Evolutionary conservation across 2,113 vertebrate genomes (phyloP).

Genomic region (Atractosteus spatula): DNA sequence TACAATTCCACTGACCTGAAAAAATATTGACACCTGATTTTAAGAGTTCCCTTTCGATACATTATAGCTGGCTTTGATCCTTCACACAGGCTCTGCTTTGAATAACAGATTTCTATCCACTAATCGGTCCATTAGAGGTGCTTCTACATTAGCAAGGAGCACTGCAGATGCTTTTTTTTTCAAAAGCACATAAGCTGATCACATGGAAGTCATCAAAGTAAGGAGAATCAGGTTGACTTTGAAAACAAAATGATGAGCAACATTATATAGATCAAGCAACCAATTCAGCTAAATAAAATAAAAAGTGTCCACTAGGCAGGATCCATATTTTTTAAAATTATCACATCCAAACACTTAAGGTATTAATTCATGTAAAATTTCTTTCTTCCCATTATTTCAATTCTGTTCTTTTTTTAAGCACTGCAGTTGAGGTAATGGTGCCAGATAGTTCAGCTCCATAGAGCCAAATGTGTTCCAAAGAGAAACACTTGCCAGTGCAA

Average conservation of each 20-base stretch:
- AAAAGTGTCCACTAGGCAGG: background rate
- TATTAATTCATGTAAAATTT: background rate
- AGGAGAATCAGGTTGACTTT: background rate
- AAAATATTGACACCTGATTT: too few species aligned
- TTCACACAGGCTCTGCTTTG: background rate
- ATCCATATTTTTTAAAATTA: background rate
- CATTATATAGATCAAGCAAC: background rate
- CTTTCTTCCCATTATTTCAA: too few species aligned
- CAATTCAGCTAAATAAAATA: background rate
- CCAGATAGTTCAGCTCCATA: background rate
- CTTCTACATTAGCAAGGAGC: background rate
- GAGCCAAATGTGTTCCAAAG: background rate
- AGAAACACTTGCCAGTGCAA: background rate
- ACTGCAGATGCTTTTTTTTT: background rate
- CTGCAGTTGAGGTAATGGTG: background rate
- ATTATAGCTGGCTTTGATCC: too few species aligned
- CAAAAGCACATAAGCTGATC: constrained; percentile 1
- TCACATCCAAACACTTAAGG: background rate
- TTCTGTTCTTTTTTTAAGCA: background rate
- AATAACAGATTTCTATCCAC: background rate
- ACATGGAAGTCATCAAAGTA: background rate
- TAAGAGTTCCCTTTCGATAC: too few species aligned
- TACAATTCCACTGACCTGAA: too few species aligned
- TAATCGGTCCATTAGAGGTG: background rate
- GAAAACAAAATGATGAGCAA: background rate